A percentile compares a stretch with the other conserved stretches of the same genome.
Evolutionary conservation across 2,888 invertebrate genomes (phyloP).

Genomic region (Sesamia inferens): DNA sequence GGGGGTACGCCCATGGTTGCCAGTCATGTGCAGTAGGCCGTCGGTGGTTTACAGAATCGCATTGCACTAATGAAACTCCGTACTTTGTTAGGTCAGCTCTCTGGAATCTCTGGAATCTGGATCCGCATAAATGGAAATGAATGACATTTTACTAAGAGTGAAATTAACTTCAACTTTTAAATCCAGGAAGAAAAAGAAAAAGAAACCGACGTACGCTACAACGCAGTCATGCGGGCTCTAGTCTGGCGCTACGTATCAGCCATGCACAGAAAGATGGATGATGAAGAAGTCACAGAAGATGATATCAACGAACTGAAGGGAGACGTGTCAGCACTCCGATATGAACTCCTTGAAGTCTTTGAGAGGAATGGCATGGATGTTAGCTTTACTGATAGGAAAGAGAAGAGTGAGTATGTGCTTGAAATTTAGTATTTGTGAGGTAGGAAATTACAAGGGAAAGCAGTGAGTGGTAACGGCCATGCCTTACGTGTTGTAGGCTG

Average conservation of each 20-base stretch:
- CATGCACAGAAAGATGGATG: conserved; percentile 95
- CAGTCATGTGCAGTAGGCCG: neutral
- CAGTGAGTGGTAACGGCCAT: neutral
- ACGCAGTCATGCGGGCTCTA: conserved; percentile 96
- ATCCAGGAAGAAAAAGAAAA: conserved; percentile 90
- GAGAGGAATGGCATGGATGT: conserved; percentile 96
- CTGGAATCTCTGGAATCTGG: too few relatives aligned
- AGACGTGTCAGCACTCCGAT: conserved; percentile 97
- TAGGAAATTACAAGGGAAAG: neutral
- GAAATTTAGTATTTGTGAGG: neutral
- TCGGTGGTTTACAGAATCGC: neutral
- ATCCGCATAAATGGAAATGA: too few relatives aligned
- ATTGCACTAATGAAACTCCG: too few relatives aligned
- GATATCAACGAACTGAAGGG: conserved; percentile 98
- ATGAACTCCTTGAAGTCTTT: conserved; percentile 97
- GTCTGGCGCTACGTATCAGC: conserved; percentile 98
- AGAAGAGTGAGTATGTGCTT: conserved; percentile 90
- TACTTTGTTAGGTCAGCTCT: too few relatives aligned
- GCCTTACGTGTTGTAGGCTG: neutral
- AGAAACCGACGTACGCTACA: conserved; percentile 93
- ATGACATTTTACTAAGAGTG: too few relatives aligned
- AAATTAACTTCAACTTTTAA: neutral
- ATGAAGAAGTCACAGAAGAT: conserved; percentile 97
- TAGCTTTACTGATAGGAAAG: conserved; percentile 92
- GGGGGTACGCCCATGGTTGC: too few relatives aligned